phyloP scores from a whole-genome alignment of 2,888 invertebrate species.

The Idaea dimidiata region DNA sequence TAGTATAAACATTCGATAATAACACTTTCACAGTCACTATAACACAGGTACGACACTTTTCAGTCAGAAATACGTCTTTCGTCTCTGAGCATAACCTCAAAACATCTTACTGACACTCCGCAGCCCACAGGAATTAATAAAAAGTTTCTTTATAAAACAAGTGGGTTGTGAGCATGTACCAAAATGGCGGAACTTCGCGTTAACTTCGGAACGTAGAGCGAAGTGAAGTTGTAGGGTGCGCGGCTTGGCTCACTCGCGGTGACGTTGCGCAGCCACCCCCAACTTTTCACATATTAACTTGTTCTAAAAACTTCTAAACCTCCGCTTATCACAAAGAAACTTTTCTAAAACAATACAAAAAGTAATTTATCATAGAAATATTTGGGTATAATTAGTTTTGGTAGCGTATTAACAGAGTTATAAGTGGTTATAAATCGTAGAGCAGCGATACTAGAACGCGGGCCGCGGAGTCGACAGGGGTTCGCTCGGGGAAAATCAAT shows the following conservation, averaged over 20 bases:
- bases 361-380: constrained; percentile 40
- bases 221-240: constrained; percentile 80
- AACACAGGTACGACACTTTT: constrained; percentile 51
- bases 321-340: constrained; percentile 44
- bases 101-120: constrained; percentile 81
- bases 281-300: constrained; percentile 72
- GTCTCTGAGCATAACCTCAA: constrained; percentile 76
- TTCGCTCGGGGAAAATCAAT: constrained; percentile 80
- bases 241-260: constrained; percentile 59
- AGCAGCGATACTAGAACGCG: constrained; percentile 58
- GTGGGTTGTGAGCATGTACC: constrained; percentile 82
- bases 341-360: constrained; percentile 40
- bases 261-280: constrained; percentile 63
- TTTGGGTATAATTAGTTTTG: constrained; percentile 53
- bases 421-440: constrained; percentile 51
- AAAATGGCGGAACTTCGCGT: constrained; percentile 82
- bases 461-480: constrained; percentile 74
- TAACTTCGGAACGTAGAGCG: constrained; percentile 81
- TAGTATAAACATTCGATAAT: constrained; percentile 60
- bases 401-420: constrained; percentile 44
- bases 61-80: constrained; percentile 66
- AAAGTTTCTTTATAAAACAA: constrained; percentile 83
- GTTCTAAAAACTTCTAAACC: constrained; percentile 58
- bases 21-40: constrained; percentile 43
- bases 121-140: constrained; percentile 82